Evolutionary conservation across 2,888 invertebrate species (phyloP).

Genomic region (Thera obeliscata): DNA sequence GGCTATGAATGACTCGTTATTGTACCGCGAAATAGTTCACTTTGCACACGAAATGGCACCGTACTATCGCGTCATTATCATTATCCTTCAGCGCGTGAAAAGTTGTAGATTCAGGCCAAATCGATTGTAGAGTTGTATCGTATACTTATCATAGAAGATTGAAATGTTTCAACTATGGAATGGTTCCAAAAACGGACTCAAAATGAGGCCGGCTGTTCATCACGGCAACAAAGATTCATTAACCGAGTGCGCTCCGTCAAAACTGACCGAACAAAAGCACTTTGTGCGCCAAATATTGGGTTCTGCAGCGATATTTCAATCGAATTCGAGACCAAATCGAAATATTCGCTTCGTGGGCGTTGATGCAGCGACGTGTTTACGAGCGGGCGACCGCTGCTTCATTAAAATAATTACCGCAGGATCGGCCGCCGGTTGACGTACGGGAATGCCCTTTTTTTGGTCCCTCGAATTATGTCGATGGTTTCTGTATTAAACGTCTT

Average conservation of each 20-base stretch:
- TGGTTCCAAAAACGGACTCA: constrained; percentile 38
- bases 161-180: constrained; percentile 37
- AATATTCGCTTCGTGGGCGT: constrained; percentile 58
- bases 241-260: constrained; percentile 34
- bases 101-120: constrained; percentile 16
- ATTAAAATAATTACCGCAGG: constrained; percentile 66
- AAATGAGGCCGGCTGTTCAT: constrained; percentile 39
- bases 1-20: constrained; percentile 76
- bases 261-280: constrained; percentile 38
- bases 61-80: constrained; percentile 20
- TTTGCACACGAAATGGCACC: constrained; percentile 49
- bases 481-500: constrained; percentile 38
- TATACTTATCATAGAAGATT: constrained; percentile 33
- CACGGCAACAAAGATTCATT: constrained; percentile 42
- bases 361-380: constrained; percentile 63
- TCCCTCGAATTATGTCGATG: constrained; percentile 49
- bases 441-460: constrained; percentile 54
- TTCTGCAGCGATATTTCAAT: constrained; percentile 40
- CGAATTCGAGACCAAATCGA: constrained; percentile 58
- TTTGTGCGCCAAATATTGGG: constrained; percentile 37
- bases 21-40: constrained; percentile 65
- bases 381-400: constrained; percentile 57
- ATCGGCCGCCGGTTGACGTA: constrained; percentile 54
- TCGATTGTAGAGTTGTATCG: constrained; percentile 19
- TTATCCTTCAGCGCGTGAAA: not conserved